Conservation (phyloP, 2,797 vertebrate genomes). For the Pyrocephalus nanus region DNA sequence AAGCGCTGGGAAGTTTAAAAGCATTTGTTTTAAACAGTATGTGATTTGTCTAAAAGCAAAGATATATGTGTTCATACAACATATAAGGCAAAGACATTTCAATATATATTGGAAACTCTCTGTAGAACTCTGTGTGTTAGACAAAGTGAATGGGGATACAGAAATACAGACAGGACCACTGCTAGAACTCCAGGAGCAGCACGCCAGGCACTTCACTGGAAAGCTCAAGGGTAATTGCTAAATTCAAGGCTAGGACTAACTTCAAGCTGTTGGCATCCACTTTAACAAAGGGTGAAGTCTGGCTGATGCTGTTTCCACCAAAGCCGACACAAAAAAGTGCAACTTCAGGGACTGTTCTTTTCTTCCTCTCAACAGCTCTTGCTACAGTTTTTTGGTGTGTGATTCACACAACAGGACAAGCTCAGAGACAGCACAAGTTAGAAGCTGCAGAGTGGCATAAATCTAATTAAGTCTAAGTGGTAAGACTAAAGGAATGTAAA, state of each 20-base stretch:
- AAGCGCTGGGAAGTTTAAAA: background rate
- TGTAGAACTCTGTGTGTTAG: background rate
- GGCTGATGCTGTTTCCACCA: background rate
- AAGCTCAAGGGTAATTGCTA: background rate
- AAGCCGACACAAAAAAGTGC: background rate
- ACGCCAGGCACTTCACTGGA: background rate
- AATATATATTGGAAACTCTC: background rate
- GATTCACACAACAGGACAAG: background rate
- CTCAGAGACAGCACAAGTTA: background rate
- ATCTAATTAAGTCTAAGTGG: constrained; percentile 47
- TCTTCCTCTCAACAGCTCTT: background rate
- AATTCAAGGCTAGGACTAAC: background rate
- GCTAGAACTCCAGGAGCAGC: background rate
- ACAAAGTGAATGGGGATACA: rapidly evolving
- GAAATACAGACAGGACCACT: background rate
- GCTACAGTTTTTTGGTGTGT: background rate
- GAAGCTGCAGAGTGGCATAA: constrained; percentile 31
- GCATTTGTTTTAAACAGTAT: background rate
- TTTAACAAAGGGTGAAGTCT: rapidly evolving
- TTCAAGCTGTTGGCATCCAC: background rate
- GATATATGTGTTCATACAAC: background rate
- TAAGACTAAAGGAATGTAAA: constrained; percentile 49
- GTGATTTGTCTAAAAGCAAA: background rate
- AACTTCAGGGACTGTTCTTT: background rate
- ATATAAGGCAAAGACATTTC: background rate